Conservation (phyloP, 2,888 invertebrate species). For the Rotaria macrura region DNA sequence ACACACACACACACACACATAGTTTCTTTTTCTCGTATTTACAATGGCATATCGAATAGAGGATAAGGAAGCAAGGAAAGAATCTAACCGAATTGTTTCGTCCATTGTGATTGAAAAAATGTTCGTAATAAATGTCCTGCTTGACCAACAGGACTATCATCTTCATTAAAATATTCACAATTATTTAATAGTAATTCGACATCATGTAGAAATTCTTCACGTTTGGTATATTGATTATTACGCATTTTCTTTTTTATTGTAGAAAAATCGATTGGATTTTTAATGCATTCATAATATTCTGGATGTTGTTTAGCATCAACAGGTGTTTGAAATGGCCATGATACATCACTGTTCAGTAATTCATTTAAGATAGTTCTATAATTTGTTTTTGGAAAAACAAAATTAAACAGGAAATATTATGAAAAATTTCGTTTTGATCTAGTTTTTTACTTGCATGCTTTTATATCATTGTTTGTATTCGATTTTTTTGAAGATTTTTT, state of each 20-base stretch:
- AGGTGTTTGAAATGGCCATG: conserved; percentile 88
- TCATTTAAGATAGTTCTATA: conserved; percentile 59
- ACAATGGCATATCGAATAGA: conserved; percentile 12
- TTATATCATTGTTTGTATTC: background rate
- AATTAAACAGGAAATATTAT: too few species aligned
- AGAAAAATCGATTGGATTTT: conserved; percentile 86
- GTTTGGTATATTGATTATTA: conserved; percentile 27
- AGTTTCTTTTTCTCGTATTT: background rate
- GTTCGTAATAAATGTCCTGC: conserved; percentile 83
- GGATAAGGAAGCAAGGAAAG: background rate
- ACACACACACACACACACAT: too few species aligned
- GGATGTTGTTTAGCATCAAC: conserved; percentile 95
- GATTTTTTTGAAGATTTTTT: background rate
- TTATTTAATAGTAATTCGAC: conserved; percentile 88
- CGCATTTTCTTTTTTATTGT: conserved; percentile 74
- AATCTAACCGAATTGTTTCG: conserved; percentile 52
- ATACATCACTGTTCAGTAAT: conserved; percentile 81
- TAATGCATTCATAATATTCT: conserved; percentile 89
- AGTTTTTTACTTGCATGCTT: background rate
- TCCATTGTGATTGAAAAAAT: conserved; percentile 82
- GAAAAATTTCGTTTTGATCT: too few species aligned
- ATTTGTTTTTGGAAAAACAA: background rate
- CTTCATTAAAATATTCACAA: conserved; percentile 94
- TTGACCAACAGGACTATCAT: conserved; percentile 89
- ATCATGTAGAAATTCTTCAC: conserved; percentile 78